A percentile compares a stretch with the other conserved stretches of the same genome.
These are phyloP conservation scores for Corythoichthys intestinalis DNA, from an alignment of 2,113 vertebrate genomes.

Conservation along the genomic window DNA sequence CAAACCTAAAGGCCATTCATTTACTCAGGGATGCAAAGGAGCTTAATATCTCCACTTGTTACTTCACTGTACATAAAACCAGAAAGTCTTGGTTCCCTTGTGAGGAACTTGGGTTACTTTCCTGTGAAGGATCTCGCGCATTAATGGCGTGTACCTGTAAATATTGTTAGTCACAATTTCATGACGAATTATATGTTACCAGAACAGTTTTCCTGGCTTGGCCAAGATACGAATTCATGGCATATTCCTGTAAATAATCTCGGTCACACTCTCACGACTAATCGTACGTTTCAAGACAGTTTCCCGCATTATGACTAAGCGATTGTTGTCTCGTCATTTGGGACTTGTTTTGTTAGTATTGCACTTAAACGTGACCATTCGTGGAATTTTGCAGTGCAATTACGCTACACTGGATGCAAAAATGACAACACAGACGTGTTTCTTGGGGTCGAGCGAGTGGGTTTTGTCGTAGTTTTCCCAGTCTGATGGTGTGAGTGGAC, in stretches of 20 bases:
- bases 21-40: not conserved
- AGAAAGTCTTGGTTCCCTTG: not conserved
- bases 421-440: not conserved
- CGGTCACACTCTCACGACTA: not conserved
- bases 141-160: not conserved
- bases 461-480: not conserved
- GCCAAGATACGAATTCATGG: not conserved
- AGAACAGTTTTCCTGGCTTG: not conserved
- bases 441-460: not conserved
- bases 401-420: not conserved
- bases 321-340: not conserved
- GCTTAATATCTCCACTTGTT: not conserved
- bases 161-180: not conserved
- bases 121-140: not conserved
- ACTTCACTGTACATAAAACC: not conserved
- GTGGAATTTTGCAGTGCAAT: not conserved
- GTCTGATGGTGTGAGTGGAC: not conserved
- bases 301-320: not conserved
- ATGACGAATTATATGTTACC: not conserved
- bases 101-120: not conserved
- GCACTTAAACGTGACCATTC: not conserved
- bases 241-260: not conserved
- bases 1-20: not conserved
- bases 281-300: not conserved
- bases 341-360: not conserved